Base-by-base conservation (phyloP, 2,113 vertebrate genomes). In the Anas platyrhynchos region DNA sequence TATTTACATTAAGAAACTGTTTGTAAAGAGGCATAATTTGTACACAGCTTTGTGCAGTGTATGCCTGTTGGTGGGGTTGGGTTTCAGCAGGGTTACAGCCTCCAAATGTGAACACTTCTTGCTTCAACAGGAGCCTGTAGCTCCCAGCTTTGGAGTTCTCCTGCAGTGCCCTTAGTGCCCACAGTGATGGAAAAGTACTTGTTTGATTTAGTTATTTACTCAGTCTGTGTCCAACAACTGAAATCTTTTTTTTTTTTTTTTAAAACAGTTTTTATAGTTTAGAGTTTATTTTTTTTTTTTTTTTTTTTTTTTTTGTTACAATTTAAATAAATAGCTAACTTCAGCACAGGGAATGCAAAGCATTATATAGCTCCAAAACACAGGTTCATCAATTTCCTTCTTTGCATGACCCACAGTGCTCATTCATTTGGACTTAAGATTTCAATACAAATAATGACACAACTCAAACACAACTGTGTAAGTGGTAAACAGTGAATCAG, bases 131-230 rank as follows among this genome's bases (percentile, higher is more conserved):
- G 31, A 91, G 13, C 13, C 13, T 48, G 36, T 12, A 77, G 55
- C 36, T 91, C 18, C 16, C 56, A 85, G 48, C 17, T 61, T 62
- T 43, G 18, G 13, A 59, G 34, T 3, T 16, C 9, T 89, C 7
- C 43, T 1, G 0, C 7, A 80, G 52, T 1, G 3, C 31, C 22
- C 3, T 59, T 2, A 2, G 17, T 56, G 50, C n/a, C 55, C 1
- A 0, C 2, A 25, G 4, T 56, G n/a, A 31, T 75, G 43, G 14
- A 50, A 34, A 63, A 77, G 14, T 36, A 55, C 20, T 52, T 50
- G 7, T 3, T 72, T 55, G 55, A 17, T 68, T 17, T 21, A 7
- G 43, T 52, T 38, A 4, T 52, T 72, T 50, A 41, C 86, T 67
- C 31, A 48, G 7, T 69, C 14, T 11, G 11, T 80, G 32, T 36